Base-by-base conservation (phyloP, 2,797 vertebrate genomes). In the Phrynocephalus guinanensis region DNA sequence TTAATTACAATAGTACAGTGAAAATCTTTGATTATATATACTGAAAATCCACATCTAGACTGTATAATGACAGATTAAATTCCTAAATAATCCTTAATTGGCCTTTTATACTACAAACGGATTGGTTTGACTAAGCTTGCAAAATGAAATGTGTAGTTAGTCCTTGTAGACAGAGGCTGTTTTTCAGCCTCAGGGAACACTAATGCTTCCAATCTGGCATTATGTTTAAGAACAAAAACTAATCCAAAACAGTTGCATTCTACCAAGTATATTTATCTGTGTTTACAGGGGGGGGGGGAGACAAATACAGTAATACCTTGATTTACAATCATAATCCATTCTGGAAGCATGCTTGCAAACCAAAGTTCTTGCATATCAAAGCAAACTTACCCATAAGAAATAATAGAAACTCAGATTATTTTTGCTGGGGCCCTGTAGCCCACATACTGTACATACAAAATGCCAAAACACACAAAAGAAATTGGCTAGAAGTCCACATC, bases 111-210 rank as follows among this genome's bases (percentile, higher is more conserved):
- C 79, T 79, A 24, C 79, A 87, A 91, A 85, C 33, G 24, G 79
- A 81, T 92, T 77, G 68, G 79, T 87, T 94, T 52, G 71, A 92
- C 93, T 90, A 84, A 92, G 88, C 86, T 91, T 92, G 93, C 82
- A 0, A 48, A 89, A 81, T 87, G 90, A 88, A 93, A 93, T 91
- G 73, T 87, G 82, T 73, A 13, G 66, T 87, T 83, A 82, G 82
- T 76, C 7, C 28, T 60, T n/a, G n/a, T 60, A n/a, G 2, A 30
- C 73, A 68, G 26, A 92, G 86, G 84, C 89, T 91, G 52, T 85
- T 89, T 80, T 86, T 90, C 76, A 93, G 26, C 79, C 52, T 86
- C 60, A 63, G 60, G 60, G 87, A 84, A 83, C 68, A 83, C 7
- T 87, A 33, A 67, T 89, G 15, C 28, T 30, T 82, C 6, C 48